Base-by-base conservation (phyloP, 37 sponge, comb jelly and placozoan genomes). In the Haliclona indistincta region DNA sequence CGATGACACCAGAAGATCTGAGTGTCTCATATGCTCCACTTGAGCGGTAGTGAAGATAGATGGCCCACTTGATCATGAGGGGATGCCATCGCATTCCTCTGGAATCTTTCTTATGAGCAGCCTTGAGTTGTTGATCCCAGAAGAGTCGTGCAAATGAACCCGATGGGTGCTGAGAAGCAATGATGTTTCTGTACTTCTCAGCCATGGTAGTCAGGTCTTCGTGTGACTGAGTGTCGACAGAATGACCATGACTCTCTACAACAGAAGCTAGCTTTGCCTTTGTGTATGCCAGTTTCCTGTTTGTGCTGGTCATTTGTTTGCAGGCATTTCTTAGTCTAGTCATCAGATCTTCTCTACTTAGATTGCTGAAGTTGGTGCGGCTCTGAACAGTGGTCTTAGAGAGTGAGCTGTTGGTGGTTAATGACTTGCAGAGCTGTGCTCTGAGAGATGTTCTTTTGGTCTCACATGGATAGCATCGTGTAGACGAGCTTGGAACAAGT, bases 1-100 rank as follows among this genome's bases (percentile, higher is more conserved):
- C 38, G 23, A 73, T 28, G 40, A 25, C 32, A 28, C 58, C 56
- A 34, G 73, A 55, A 20, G 28, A 22, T 30, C 73, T 32, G n/a
- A 73, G 56, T 2, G 38, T 54, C 25, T 73, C 58, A 34, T 73
- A 73, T 54, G 73, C 73, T 25, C 56, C 36, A 54, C 73, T 54
- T 5, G 73, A 73, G 22, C 33, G 58, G 38, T 73, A 58, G 11
- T 40, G 17, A 10, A 73, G 56, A 36, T 73, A 73, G 39, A 73
- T 22, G 39, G 58, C 54, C 73, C 73, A 73, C 38, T 33, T 26
- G 25, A 73, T 36, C 58, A 73, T 73, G 0, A 73, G 2, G 4
- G 73, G 73, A 36, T 73, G 38, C 73, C 73, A 54, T 4, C 25
- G 34, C 73, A 73, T 73, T 38, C 25, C 22, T 54, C 58, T 15